A percentile compares a stretch with the other conserved stretches of the same genome.
Evolutionary conservation across 2,797 vertebrate species (phyloP).

Genomic region (Glyptemys insculpta): DNA sequence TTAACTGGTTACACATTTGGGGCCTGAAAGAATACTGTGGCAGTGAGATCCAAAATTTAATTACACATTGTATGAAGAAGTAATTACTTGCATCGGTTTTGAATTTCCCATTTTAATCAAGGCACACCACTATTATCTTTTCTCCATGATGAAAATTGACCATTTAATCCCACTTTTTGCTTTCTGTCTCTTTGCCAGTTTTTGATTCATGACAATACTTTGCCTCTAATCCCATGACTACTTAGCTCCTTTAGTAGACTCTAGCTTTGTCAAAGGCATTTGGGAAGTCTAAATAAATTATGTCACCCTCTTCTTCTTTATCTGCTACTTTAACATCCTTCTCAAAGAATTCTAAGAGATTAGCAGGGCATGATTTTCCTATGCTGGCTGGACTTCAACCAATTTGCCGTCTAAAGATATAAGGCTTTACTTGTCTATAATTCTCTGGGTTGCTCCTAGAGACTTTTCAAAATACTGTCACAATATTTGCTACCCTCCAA

Average conservation of each 20-base stretch:
- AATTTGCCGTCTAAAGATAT: neutral
- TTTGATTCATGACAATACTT: neutral
- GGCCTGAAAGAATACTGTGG: too few relatives aligned
- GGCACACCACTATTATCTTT: neutral
- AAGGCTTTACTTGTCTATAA: neutral
- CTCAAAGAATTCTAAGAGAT: neutral
- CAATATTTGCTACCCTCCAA: neutral
- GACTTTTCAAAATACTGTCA: neutral
- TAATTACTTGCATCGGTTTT: too few relatives aligned
- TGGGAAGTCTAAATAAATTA: neutral
- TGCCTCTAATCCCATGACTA: neutral
- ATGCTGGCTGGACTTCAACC: neutral
- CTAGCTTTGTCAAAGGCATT: neutral
- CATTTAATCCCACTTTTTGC: neutral
- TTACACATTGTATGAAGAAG: too few relatives aligned
- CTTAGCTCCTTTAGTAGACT: neutral
- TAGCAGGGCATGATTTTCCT: too few relatives aligned
- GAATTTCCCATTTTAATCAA: neutral
- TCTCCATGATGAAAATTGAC: neutral
- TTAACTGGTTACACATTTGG: too few relatives aligned
- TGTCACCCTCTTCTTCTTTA: neutral
- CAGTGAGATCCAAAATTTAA: too few relatives aligned
- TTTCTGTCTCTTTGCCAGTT: neutral
- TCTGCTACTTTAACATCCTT: neutral
- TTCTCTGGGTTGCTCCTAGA: neutral